phyloP scores from a whole-genome alignment of 2,113 vertebrate genomes.

The Acrocephalus kingi region DNA sequence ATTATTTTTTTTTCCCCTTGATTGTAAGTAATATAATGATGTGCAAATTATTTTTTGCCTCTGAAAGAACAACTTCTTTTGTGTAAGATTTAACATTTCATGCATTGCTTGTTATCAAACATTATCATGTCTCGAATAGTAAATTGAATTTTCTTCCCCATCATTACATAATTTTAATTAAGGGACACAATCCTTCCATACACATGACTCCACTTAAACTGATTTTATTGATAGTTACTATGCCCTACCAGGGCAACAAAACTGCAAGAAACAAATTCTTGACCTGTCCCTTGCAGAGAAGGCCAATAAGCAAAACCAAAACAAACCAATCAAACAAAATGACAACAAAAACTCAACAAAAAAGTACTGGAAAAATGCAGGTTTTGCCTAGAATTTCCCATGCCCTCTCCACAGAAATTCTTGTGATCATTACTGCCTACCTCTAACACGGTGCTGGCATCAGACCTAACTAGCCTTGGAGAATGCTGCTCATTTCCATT shows the following conservation, averaged over 20 bases:
- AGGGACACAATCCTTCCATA: neutral
- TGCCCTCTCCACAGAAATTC: neutral
- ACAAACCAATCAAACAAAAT: neutral
- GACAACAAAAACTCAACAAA: neutral
- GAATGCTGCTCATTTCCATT: neutral
- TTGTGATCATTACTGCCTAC: neutral
- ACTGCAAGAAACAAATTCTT: neutral
- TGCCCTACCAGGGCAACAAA: neutral
- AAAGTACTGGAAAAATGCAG: neutral
- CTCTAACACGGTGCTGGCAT: neutral
- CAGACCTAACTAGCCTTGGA: neutral
- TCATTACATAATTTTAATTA: neutral
- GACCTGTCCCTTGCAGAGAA: neutral
- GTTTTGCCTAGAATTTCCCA: neutral
- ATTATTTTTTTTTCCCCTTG: conserved; percentile 2
- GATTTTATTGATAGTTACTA: neutral
- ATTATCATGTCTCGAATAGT: neutral
- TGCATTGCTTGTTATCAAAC: neutral
- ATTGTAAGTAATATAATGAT: neutral
- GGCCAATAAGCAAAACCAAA: neutral
- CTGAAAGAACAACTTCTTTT: conserved; percentile 1
- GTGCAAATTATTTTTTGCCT: conserved; percentile 10
- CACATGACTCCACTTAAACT: neutral
- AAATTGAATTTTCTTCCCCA: neutral
- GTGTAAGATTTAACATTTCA: neutral